Evolutionary conservation across 2,113 vertebrate genomes (phyloP), one percentile per base, ranked within the genome.

Genomic region (Heterocephalus glaber): DNA sequence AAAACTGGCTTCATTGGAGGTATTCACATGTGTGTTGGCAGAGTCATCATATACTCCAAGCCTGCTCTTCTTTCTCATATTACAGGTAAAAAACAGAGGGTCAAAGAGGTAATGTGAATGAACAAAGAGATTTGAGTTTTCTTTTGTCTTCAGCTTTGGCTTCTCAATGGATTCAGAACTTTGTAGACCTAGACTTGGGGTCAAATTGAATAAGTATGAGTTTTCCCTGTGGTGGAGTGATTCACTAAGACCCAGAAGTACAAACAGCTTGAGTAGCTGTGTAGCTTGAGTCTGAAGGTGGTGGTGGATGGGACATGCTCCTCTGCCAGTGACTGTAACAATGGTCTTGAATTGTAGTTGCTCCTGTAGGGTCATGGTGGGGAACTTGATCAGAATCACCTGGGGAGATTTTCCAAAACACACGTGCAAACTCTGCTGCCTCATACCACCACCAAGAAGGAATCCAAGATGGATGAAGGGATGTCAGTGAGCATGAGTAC

Each of bases 91-190:
- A 38, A 33, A 38, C 20, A 52, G 56, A 72, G 60, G 35, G 35
- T 9, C 24, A 66, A 68, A 95, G 63, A 81, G 19, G 38, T 49
- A 14, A 17, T 44, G 24, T 22, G 49, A 95, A 77, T 30, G 38
- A 82, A 33, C 9, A n/a, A 47, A 58, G 56, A 77, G 44, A 85
- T 72, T 33, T 89, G 63, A 28, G 3, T 7, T 83, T 28, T 49
- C 63, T 92, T 91, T 92, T 81, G 30, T n/a, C 33, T 95, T 91
- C 65, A 33, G 4, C 54, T 77, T 84, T 84, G 88, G 35, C 44
- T 94, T 88, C 35, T 41, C 85, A 12, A 66, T 63, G 30, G 54
- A 54, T 44, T 80, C 38, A 58, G 66, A 89, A 79, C 16, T 13
- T 52, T 33, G 26, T 49, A 77, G 11, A 77, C 14, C 33, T 56